Evolutionary conservation across 2,113 vertebrate species (phyloP).

Genomic region (Caranx ignobilis): DNA sequence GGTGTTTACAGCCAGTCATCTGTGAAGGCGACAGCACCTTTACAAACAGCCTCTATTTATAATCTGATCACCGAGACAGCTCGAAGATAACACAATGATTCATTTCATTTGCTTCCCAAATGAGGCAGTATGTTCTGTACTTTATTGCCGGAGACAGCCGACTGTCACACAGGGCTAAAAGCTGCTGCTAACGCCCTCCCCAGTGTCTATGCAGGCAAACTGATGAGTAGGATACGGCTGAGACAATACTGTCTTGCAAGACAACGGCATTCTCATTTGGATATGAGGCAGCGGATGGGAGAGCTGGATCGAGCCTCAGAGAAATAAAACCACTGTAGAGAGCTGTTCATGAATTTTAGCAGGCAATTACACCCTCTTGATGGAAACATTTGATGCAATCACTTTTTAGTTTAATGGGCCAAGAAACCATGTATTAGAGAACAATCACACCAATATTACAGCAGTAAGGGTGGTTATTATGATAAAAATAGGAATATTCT

Average conservation of each 20-base stretch:
- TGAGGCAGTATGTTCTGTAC: constrained; percentile 4
- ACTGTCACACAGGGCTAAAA: constrained; percentile 15
- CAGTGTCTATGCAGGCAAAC: constrained; percentile 34
- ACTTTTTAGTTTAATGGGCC: background rate
- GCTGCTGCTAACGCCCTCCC: constrained; percentile 24
- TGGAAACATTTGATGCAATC: background rate
- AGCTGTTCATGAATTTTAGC: constrained; percentile 6
- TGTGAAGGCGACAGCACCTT: background rate
- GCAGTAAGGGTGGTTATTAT: background rate
- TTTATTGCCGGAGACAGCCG: background rate
- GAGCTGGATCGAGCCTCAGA: background rate
- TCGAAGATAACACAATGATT: background rate
- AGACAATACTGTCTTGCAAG: background rate
- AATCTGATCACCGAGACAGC: background rate
- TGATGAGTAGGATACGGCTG: constrained; percentile 8
- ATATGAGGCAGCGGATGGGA: background rate
- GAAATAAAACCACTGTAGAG: constrained; percentile 7
- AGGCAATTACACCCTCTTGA: background rate
- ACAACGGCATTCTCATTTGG: background rate
- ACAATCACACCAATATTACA: constrained; percentile 2
- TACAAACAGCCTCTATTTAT: constrained; percentile 29
- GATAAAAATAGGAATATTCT: background rate
- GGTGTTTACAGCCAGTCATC: constrained; percentile 17
- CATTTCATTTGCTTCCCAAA: constrained; percentile 22
- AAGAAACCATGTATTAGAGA: background rate